Evolutionary conservation across 2,797 vertebrate genomes (phyloP), one percentile per base, ranked within the genome.

Genomic region (Myotis pilosus): DNA sequence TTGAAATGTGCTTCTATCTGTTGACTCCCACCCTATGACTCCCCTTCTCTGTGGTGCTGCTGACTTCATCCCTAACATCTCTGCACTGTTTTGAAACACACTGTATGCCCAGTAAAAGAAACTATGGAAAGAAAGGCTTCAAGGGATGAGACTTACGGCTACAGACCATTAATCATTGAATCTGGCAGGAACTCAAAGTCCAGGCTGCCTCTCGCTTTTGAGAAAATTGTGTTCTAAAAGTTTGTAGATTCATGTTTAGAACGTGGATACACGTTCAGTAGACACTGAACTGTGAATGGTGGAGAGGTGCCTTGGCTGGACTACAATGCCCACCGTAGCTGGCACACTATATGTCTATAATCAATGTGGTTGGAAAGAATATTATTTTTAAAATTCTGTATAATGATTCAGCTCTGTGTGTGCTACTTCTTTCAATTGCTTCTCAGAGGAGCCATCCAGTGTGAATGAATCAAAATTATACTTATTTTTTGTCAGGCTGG

Each of bases 111-210:
- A 44, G 64, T 33, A 76, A 81, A 38, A 93, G 51, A 95, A 89
- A 78, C 57, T 64, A 57, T n/a, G 41, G 92, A 87, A 78, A 83
- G 92, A 87, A 81, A 87, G 71, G 10, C 16, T 90, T 95, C 68
- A 93, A 85, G 92, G 74, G 92, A 62, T 96, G 86, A 94, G 68
- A 74, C 92, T 69, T 94, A 62, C 33, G 75, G 64, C 62, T 91
- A 92, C 85, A 85, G 74, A 95, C 64, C 57, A 72, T 74, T 93
- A 87, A 93, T 92, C 90, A 83, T 82, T 92, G 92, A 81, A 95
- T 94, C 80, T 91, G 87, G 53, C 66, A 92, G 13, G 44, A 66
- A 79, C 69, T 89, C 82, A 69, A 87, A 93, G 57, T 86, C 30
- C 75, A 80, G 30, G 60, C 20, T 36, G 62, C 36, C 86, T 92